Base-by-base conservation (phyloP, 1,140 invertebrate genomes). In the Monochamus saltuarius region DNA sequence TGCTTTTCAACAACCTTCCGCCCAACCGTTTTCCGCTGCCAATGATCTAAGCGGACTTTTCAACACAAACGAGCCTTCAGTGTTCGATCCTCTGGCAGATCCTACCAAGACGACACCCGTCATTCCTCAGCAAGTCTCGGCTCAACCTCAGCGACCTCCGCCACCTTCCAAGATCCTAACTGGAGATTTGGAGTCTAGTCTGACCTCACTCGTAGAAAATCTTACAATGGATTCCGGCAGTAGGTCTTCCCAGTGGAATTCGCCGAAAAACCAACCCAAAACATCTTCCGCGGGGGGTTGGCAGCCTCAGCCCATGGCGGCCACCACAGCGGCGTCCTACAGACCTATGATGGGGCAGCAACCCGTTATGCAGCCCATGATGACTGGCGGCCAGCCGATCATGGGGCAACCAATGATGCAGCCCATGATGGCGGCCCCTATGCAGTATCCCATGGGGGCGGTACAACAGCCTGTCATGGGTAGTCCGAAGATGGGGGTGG, bases 141-240 rank as follows among this genome's bases (percentile, higher is more conserved):
- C 65, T 61, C 35, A 68, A 68, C 64, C 63, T 14, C 63, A 61
- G 16, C 56, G 82, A 82, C 70, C 73, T 65, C 45, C 62, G 69
- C 73, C 82, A 58, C 68, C 80, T 45, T 83, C 85, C 19, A 87
- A 86, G 75, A 87, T 96, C 42, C 82, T 97, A 60, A 95, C 92
- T 13, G 91, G 91, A 53, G 94, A 97, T 79, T 80, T 97, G 69
- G 93, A 97, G 77, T 91, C 90, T 54, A 95, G 92, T 69, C 83
- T 97, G 42, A 92, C 92, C 50, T 90, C 87, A 56, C 80, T 97
- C 61, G 94, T 92, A 57, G 90, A 94, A 77, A 97, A 96, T 81
- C 83, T 97, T 59, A 88, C 90, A 72, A 95, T 96, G 67, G 94
- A 94, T 78, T 91, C 87, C 64, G 82, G 16, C 7, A 56, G 84